Evolutionary conservation across 2,888 invertebrate genomes (phyloP).

Genomic region (Hydroisotoma schaefferi): DNA sequence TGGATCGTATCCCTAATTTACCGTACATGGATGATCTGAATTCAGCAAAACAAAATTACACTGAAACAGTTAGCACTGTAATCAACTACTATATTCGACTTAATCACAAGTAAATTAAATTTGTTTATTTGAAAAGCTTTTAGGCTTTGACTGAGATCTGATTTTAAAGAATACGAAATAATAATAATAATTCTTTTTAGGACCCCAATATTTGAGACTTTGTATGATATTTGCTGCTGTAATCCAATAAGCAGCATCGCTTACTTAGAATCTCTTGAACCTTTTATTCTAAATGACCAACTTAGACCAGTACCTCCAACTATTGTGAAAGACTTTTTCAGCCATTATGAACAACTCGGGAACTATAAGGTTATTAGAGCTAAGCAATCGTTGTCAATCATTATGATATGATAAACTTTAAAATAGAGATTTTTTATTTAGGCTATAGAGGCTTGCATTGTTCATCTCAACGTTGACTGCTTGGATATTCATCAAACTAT

Average conservation of each 20-base stretch:
- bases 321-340: constrained; percentile 69
- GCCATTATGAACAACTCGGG: constrained; percentile 63
- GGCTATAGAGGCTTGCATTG: constrained; percentile 66
- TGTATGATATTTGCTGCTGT: constrained; percentile 62
- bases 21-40: constrained; percentile 46
- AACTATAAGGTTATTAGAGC: constrained; percentile 53
- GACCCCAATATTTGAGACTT: constrained; percentile 61
- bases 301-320: constrained; percentile 63
- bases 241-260: constrained; percentile 62
- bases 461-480: constrained; percentile 68
- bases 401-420: background rate
- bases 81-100: constrained; percentile 52
- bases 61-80: constrained; percentile 43
- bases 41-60: constrained; percentile 46
- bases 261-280: constrained; percentile 68
- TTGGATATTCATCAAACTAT: constrained; percentile 72
- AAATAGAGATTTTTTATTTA: constrained; percentile 50
- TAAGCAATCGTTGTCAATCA: background rate
- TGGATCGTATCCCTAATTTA: constrained; percentile 49
- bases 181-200: constrained; percentile 48
- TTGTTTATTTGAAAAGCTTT: constrained; percentile 1
- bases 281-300: constrained; percentile 65
- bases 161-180: background rate
- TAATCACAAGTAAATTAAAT: constrained; percentile 58
- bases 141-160: background rate